These are phyloP conservation scores for Apis laboriosa DNA, from an alignment of 1,140 invertebrate genomes.

Conservation along the genomic window DNA sequence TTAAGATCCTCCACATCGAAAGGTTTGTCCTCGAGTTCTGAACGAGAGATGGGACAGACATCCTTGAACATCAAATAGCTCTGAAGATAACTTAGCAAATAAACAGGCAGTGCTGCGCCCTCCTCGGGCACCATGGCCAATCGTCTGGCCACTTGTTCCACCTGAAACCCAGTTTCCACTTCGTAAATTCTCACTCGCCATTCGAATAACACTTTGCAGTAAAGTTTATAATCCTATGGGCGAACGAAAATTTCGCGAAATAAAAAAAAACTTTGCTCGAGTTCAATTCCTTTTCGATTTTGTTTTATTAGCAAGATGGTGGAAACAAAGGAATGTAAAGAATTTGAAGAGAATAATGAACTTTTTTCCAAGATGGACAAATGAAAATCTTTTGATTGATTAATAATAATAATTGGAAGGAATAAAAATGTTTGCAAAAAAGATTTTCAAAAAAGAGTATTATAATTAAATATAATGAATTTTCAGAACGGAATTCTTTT, in stretches of 20 bases:
- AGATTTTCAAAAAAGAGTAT: too few species aligned
- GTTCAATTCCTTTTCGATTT: background rate
- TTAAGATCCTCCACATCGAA: constrained; percentile 87
- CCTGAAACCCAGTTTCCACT: constrained; percentile 73
- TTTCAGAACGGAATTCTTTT: too few species aligned
- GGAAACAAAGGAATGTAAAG: too few species aligned
- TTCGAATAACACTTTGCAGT: background rate
- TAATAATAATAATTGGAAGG: too few species aligned
- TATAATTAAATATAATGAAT: too few species aligned
- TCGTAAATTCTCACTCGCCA: background rate
- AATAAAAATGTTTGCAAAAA: too few species aligned
- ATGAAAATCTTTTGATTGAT: too few species aligned
- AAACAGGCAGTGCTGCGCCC: constrained; percentile 89
- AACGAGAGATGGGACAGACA: constrained; percentile 84
- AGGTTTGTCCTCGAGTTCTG: constrained; percentile 86
- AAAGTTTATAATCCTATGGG: background rate
- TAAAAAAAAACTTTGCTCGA: background rate
- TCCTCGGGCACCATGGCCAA: constrained; percentile 92
- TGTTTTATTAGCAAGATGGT: too few species aligned
- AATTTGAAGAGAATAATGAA: too few species aligned
- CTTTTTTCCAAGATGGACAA: too few species aligned
- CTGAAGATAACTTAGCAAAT: constrained; percentile 94
- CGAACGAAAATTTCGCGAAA: background rate
- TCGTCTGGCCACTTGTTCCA: constrained; percentile 86
- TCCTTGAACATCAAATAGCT: constrained; percentile 86